phyloP scores from a whole-genome alignment of 1,140 invertebrate species.

The Ditylenchus dipsaci region DNA sequence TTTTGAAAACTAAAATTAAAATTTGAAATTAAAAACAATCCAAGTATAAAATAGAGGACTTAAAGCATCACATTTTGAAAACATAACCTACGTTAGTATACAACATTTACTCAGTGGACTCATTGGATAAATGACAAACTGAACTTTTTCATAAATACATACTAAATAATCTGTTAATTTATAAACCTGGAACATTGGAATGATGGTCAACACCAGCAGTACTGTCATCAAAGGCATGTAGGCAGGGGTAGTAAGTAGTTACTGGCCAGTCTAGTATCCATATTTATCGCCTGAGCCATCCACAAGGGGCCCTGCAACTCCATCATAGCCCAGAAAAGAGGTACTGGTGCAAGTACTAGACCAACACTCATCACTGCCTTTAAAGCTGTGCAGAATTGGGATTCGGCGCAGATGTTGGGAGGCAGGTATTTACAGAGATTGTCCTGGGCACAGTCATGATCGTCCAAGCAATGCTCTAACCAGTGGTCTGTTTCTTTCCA shows the following conservation, averaged over 20 bases:
- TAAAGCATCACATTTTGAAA: too few relatives aligned
- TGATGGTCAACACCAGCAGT: not conserved
- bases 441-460: not conserved
- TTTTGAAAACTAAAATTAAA: too few relatives aligned
- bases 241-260: not conserved
- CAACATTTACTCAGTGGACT: too few relatives aligned
- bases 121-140: too few relatives aligned
- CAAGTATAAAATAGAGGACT: too few relatives aligned
- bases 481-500: not conserved
- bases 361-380: not conserved
- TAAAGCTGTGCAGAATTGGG: not conserved
- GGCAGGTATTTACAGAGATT: not conserved
- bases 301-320: not conserved
- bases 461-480: not conserved
- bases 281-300: not conserved
- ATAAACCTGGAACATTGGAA: not conserved
- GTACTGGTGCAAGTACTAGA: not conserved
- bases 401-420: not conserved
- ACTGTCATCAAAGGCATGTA: not conserved
- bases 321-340: not conserved
- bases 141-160: too few relatives aligned
- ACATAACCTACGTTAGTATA: too few relatives aligned
- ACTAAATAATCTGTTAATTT: too few relatives aligned
- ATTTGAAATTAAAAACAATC: too few relatives aligned
- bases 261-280: not conserved